These are phyloP conservation scores for Scopus umbretta DNA, from an alignment of 2,113 vertebrate genomes.

Conservation along the genomic window DNA sequence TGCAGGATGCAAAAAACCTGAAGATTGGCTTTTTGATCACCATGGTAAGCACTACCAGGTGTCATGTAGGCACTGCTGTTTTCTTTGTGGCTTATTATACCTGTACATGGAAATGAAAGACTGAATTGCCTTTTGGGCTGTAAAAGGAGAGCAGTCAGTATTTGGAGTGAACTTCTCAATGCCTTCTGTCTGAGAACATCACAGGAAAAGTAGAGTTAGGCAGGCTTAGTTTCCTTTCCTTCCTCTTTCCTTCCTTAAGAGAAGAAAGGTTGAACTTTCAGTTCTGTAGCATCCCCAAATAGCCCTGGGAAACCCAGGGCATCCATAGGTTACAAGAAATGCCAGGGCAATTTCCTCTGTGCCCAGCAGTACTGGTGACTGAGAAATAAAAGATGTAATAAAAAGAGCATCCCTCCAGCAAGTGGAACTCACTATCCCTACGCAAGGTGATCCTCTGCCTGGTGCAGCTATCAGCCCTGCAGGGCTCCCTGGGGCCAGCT, in stretches of 20 bases:
- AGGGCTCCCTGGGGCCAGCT: background rate
- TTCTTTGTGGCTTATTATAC: background rate
- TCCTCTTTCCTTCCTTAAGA: background rate
- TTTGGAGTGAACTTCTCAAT: background rate
- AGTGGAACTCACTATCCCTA: background rate
- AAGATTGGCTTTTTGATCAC: slow-evolving; percentile 49
- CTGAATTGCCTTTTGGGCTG: background rate
- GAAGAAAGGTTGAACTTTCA: background rate
- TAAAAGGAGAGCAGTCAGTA: background rate
- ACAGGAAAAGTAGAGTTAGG: background rate
- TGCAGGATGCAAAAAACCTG: background rate
- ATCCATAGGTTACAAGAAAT: background rate
- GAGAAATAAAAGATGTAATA: background rate
- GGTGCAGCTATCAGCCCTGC: background rate
- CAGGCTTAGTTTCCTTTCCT: background rate
- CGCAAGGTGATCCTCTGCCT: background rate
- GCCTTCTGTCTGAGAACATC: background rate
- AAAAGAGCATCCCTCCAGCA: background rate
- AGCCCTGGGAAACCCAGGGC: background rate
- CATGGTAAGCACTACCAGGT: slow-evolving; percentile 41
- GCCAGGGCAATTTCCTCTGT: background rate
- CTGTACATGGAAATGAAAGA: background rate
- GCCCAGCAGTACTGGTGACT: background rate
- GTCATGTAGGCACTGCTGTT: background rate
- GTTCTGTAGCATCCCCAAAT: background rate